Conservation (phyloP, 1,140 invertebrate species). For the Maniola jurtina region DNA sequence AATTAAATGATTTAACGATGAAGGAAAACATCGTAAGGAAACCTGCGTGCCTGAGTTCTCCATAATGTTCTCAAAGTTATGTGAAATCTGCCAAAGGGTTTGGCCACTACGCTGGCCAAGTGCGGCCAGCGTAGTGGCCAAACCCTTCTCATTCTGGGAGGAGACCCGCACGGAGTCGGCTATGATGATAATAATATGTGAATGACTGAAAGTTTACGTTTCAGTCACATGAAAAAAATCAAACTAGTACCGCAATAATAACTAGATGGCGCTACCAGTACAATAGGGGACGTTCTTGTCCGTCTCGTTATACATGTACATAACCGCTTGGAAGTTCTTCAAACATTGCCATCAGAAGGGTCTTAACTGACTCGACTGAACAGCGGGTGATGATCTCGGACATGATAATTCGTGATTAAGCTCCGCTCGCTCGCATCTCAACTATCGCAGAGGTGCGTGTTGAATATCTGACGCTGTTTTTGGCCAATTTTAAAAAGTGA, state of each 20-base stretch:
- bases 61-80: too few relatives aligned
- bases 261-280: constrained; percentile 4
- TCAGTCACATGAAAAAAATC: too few relatives aligned
- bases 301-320: background rate
- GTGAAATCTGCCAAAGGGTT: too few relatives aligned
- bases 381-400: background rate
- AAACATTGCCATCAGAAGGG: background rate
- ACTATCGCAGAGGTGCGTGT: constrained; percentile 3
- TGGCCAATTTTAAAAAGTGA: constrained; percentile 12
- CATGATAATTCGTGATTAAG: background rate
- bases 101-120: too few relatives aligned
- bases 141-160: too few relatives aligned
- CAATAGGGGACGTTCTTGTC: background rate
- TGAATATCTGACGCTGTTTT: constrained; percentile 1
- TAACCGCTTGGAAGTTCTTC: background rate
- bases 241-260: background rate
- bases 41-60: too few relatives aligned
- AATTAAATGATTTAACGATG: too few relatives aligned
- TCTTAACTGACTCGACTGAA: background rate
- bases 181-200: too few relatives aligned
- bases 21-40: too few relatives aligned
- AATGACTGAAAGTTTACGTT: background rate
- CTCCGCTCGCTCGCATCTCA: background rate
- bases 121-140: too few relatives aligned
- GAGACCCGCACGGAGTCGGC: too few relatives aligned